Evolutionary conservation across 2,797 vertebrate species (phyloP), one percentile per base, ranked within the genome.

Genomic region (Myioborus melanocephalus): DNA sequence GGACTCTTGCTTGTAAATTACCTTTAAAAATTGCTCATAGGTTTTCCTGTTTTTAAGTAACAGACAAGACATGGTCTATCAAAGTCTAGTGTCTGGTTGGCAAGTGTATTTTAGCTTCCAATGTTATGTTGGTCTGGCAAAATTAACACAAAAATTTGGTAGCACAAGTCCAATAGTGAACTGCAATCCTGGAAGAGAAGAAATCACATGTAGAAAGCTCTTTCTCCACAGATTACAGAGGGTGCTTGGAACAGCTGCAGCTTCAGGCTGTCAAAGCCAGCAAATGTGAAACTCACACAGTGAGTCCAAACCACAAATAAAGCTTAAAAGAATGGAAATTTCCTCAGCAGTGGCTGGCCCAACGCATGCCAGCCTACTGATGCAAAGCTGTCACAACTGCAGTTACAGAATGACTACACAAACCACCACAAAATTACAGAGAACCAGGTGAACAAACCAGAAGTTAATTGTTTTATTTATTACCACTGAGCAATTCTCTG

Each of bases 361-460:
- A 50, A 9, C 8, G 20, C 4, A 2, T 13, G 7, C 21, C 26
- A 83, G 23, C 27, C n/a, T 63, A 66, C 12, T 55, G 41, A 89
- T 43, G 19, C 43, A 47, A 17, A 79, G 20, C 34, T 26, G 34
- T 26, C 52, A 41, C 30, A 79, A 65, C 10, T 43, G 18, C 57
- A 55, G 13, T 30, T 55, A 34, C 22, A 83, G 24, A 30, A 41
- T 37, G 34, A 76, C 37, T 59, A 24, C 8, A 50, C 8, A 27
- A 32, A 3, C 0, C 3, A 16, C 8, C 14, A 4, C 14, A 41
- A 10, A 12, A n/a, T 14, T 52, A 84, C 47, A 93, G 78, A 91
- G 49, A 95, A 91, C 44, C 87, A 95, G 93, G 89, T 92, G 94
- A 93, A 96, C 84, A 95, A 96, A 37, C 19, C 68, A 68, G 26